phyloP scores from a whole-genome alignment of 64 coral and sea anemone genomes.

The Montipora foliosa region DNA sequence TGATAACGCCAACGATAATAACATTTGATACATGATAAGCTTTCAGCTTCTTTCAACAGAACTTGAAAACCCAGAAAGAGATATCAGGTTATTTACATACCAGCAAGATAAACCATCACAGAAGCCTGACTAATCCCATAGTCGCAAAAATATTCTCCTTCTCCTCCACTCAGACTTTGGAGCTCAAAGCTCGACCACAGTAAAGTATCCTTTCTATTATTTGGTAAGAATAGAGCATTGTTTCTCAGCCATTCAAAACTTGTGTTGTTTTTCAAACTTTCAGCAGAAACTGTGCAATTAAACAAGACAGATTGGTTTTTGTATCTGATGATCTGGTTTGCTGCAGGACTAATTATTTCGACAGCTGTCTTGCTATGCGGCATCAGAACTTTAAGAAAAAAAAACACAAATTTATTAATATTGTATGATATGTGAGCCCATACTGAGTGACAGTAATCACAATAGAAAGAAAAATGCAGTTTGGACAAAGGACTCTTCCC shows the following conservation, averaged over 20 bases:
- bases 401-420: not conserved
- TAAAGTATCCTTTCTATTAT: not conserved
- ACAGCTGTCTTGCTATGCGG: not conserved
- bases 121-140: not conserved
- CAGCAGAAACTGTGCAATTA: constrained; percentile 15
- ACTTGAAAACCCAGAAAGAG: not conserved
- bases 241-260: not conserved
- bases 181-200: constrained; percentile 39
- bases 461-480: no score
- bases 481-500: no score
- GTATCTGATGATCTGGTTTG: constrained; percentile 22
- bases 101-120: not conserved
- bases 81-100: not conserved
- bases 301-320: constrained; percentile 36
- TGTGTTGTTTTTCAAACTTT: not conserved
- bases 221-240: not conserved
- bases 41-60: no score
- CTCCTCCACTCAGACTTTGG: not conserved
- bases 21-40: no score
- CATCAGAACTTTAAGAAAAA: not conserved
- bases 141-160: not conserved
- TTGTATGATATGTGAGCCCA: no score
- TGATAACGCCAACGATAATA: no score
- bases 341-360: constrained; percentile 20
- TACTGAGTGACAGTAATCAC: no score